Evolutionary conservation across 2,888 invertebrate genomes (phyloP).

Genomic region (Papilio protenor): DNA sequence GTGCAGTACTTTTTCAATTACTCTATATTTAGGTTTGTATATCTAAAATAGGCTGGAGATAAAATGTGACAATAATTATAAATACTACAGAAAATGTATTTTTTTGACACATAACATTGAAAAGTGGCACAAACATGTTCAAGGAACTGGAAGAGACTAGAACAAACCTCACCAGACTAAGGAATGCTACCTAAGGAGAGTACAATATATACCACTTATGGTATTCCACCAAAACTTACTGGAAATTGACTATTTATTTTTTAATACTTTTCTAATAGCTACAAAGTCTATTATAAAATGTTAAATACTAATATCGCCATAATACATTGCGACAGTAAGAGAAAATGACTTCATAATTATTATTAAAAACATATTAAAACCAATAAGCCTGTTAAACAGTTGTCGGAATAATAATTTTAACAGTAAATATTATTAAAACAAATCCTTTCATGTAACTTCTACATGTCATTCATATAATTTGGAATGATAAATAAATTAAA

Average conservation of each 20-base stretch:
- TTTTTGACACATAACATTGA: too few relatives aligned
- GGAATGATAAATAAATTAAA: background rate
- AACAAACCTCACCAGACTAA: too few relatives aligned
- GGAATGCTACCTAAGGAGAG: too few relatives aligned
- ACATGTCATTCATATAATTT: background rate
- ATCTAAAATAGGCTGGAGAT: too few relatives aligned
- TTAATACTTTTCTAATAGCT: too few relatives aligned
- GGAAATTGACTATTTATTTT: too few relatives aligned
- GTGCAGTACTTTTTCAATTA: background rate
- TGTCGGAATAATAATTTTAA: constrained; percentile 3
- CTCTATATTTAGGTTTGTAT: background rate
- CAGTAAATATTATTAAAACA: constrained; percentile 3
- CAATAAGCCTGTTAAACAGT: background rate
- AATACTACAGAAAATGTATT: background rate
- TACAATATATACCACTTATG: too few relatives aligned
- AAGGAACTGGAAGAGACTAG: too few relatives aligned
- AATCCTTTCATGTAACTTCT: background rate
- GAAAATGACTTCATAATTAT: background rate
- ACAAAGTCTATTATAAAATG: too few relatives aligned
- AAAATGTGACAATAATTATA: too few relatives aligned
- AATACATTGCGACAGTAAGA: background rate
- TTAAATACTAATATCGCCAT: background rate
- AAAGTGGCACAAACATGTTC: too few relatives aligned
- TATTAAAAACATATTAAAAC: background rate
- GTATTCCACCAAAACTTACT: too few relatives aligned